Percentiles rank a stretch among this genome's conserved stretches.
Evolutionary conservation across 2,113 vertebrate species (phyloP).

Genomic region (Serilophus lunatus): DNA sequence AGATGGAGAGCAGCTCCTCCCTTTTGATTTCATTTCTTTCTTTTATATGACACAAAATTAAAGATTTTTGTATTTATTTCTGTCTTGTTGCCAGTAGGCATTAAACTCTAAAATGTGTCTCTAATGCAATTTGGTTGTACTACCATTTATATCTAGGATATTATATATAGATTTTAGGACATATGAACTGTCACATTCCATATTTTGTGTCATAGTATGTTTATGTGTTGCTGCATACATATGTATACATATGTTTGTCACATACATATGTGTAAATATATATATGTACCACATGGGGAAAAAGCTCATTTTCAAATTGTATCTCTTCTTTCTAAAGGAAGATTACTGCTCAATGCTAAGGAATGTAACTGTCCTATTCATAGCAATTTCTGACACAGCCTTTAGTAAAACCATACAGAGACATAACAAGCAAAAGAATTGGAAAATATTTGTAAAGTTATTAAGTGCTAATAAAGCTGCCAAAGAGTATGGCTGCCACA

Average conservation of each 20-base stretch:
- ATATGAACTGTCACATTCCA: not conserved
- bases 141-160: not conserved
- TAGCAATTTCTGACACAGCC: conserved; percentile 1
- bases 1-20: not conserved
- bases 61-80: not conserved
- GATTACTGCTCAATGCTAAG: not conserved
- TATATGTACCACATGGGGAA: not conserved
- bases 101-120: not conserved
- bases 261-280: not conserved
- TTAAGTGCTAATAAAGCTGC: not conserved
- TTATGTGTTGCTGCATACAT: not conserved
- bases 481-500: not conserved
- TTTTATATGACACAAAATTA: not conserved
- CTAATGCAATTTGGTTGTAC: not conserved
- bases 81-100: not conserved
- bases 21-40: not conserved
- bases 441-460: conserved; percentile 19
- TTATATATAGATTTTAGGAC: not conserved
- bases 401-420: conserved; percentile 11
- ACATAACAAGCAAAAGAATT: conserved; percentile 27
- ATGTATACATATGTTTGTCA: not conserved
- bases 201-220: not conserved
- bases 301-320: not conserved
- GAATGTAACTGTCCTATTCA: not conserved
- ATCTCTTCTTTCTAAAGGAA: not conserved